Evolutionary conservation across 1,140 invertebrate species (phyloP).

Genomic region (Wiebesia pumilae): DNA sequence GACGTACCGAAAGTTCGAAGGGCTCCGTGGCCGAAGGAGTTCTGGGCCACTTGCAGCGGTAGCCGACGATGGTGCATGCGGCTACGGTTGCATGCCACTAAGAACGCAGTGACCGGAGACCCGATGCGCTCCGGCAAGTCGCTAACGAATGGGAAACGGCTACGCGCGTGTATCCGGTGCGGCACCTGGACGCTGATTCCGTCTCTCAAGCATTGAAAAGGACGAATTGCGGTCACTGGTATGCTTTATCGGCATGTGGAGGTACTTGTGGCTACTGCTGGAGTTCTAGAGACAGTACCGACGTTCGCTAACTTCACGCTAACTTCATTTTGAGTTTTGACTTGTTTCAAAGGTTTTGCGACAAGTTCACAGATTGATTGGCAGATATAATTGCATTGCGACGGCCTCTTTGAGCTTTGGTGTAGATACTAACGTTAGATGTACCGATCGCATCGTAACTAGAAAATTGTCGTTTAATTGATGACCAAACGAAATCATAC

Average conservation of each 20-base stretch:
- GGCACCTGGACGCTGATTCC: not conserved
- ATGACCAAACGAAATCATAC: too few relatives aligned
- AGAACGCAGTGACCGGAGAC: too few relatives aligned
- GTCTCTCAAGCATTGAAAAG: slow-evolving; percentile 11
- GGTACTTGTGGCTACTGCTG: not conserved
- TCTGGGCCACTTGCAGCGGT: slow-evolving; percentile 13
- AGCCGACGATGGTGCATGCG: slow-evolving; percentile 7
- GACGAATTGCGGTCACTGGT: not conserved
- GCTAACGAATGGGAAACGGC: slow-evolving; percentile 64
- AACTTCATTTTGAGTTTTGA: not conserved
- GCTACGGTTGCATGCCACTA: not conserved
- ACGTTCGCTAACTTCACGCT: not conserved
- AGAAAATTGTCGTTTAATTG: too few relatives aligned
- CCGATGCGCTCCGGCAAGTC: slow-evolving; percentile 61
- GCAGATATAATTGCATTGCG: not conserved
- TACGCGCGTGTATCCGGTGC: not conserved
- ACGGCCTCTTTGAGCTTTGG: too few relatives aligned
- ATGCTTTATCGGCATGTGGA: slow-evolving; percentile 2
- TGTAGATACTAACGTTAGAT: too few relatives aligned
- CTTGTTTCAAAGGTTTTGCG: not conserved
- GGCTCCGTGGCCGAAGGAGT: too few relatives aligned
- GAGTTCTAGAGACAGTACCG: too few relatives aligned
- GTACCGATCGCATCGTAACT: too few relatives aligned
- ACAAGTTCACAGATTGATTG: not conserved
- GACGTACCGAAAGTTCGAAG: slow-evolving; percentile 3